A percentile compares a stretch with the other conserved stretches of the same genome.
phyloP scores from a whole-genome alignment of 2,888 invertebrate genomes.

The Aporophyla lueneburgensis region DNA sequence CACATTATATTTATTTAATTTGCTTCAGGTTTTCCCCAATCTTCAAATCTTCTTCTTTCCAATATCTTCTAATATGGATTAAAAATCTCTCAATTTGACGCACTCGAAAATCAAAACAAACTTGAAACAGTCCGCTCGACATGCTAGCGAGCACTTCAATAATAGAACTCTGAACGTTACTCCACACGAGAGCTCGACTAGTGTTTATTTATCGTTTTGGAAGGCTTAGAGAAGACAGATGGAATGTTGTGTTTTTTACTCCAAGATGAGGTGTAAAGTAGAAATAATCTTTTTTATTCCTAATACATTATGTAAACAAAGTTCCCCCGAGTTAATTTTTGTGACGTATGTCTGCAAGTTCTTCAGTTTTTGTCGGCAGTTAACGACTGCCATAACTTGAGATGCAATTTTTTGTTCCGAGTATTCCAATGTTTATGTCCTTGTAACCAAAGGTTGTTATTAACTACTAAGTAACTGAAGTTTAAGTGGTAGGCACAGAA shows the following conservation, averaged over 20 bases:
- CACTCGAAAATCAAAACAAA: constrained; percentile 62
- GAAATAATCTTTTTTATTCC: constrained; percentile 82
- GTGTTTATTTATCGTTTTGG: constrained; percentile 91
- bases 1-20: not conserved
- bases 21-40: not conserved
- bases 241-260: constrained; percentile 88
- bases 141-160: constrained; percentile 74
- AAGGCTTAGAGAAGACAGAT: constrained; percentile 89
- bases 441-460: constrained; percentile 43
- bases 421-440: constrained; percentile 30
- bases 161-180: constrained; percentile 78
- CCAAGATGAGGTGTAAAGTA: constrained; percentile 85
- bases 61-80: constrained; percentile 5
- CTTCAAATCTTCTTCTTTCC: no score
- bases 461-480: constrained; percentile 53
- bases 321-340: constrained; percentile 72
- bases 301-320: constrained; percentile 80
- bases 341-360: constrained; percentile 67
- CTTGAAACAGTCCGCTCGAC: constrained; percentile 66
- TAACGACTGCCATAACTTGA: constrained; percentile 60
- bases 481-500: constrained; percentile 33
- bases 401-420: constrained; percentile 56
- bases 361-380: constrained; percentile 59
- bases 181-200: constrained; percentile 83
- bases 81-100: constrained; percentile 42